Base-by-base conservation (phyloP, 2,888 invertebrate genomes). In the Cheilosia vulpina region DNA sequence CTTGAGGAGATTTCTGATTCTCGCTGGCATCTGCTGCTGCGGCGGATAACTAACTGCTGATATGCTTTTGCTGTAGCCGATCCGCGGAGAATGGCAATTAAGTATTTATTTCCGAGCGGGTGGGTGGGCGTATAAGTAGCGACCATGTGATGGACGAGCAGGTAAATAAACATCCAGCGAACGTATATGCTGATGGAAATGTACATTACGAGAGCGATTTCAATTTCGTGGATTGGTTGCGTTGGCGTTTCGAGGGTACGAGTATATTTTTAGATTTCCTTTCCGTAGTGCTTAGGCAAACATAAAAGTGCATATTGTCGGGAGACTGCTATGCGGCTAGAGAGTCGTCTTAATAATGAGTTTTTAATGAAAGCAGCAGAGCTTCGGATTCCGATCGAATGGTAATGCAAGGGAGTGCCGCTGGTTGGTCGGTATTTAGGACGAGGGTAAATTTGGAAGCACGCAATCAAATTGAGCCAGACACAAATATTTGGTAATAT, bases 121-220 rank as follows among this genome's bases (percentile, higher is more conserved):
- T 34, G 47, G 78, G 41, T 50, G 69, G 55, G 55, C 62, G 50
- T 4, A 9, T 7, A 21, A 60, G 65, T 15, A 58, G 52, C n/a
- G 27, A 68, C 50, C 53, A 60, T 62, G 52, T 82, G 82, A 82
- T 82, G 62, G 73, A 83, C 62, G 78, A 69, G 62, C 83, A 83
- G 83, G 83, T 83, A 83, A 83, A 83, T 79, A 83, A 83, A 83
- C 83, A 83, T 63, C 68, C 24, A 55, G 71, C 58, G 78, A 72
- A 43, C 62, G 68, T 21, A 45, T 21, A 45, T 78, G 83, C 57
- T 72, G 83, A 83, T 83, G 78, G 83, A 78, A 83, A 78, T 58
- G 62, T 63, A 57, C 68, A 72, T 66, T 82, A 77, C 53, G 50
- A 50, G 55, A 63, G 57, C 62, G 53, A 75, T 69, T 58, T 63